A percentile compares a stretch with the other conserved stretches of the same genome.
These are phyloP conservation scores for Ostrea edulis DNA, from an alignment of 1,140 invertebrate species.

Conservation along the genomic window DNA sequence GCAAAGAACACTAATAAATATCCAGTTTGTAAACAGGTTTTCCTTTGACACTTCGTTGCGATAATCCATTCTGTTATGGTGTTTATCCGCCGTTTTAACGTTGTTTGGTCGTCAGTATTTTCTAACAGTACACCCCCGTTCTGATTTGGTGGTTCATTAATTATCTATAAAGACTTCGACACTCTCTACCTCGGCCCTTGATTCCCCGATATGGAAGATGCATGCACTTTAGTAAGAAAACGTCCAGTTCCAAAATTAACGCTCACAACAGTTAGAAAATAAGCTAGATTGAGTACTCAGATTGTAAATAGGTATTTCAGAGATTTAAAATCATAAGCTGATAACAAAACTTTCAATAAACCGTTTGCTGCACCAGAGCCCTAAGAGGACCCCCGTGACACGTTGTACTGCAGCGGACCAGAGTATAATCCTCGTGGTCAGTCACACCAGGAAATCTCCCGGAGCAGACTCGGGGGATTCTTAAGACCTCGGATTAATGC, in stretches of 20 bases:
- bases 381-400: background rate
- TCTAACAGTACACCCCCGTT: background rate
- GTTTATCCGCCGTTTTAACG: slow-evolving; percentile 22
- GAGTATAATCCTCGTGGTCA: background rate
- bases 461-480: background rate
- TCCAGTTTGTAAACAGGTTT: background rate
- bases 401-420: background rate
- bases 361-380: background rate
- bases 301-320: slow-evolving; percentile 20
- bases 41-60: slow-evolving; percentile 6
- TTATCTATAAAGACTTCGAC: background rate
- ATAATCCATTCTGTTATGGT: slow-evolving; percentile 3
- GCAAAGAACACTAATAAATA: background rate
- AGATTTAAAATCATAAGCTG: slow-evolving; percentile 33
- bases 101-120: slow-evolving; percentile 22
- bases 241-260: background rate
- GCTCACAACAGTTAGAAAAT: background rate
- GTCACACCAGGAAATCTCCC: background rate
- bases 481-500: background rate
- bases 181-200: background rate
- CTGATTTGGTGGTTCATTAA: background rate
- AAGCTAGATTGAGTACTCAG: background rate
- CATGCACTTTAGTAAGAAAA: background rate
- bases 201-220: background rate
- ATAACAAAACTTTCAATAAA: slow-evolving; percentile 26